phyloP scores from a whole-genome alignment of 2,888 invertebrate genomes.

The Stenolophus ochropezus region DNA sequence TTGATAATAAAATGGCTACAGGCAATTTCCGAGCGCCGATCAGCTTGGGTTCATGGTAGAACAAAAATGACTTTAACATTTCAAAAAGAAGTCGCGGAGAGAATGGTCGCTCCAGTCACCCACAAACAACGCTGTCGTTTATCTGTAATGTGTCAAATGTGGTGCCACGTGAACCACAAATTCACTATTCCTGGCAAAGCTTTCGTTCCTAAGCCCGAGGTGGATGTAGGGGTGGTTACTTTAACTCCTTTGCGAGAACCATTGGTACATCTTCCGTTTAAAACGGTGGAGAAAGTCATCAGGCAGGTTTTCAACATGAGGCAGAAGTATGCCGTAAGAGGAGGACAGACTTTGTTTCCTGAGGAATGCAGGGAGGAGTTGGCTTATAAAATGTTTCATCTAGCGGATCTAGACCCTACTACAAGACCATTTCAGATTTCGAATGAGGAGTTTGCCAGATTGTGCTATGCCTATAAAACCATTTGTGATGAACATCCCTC shows the following conservation, averaged over 20 bases:
- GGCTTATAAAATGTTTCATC: slow-evolving; percentile 78
- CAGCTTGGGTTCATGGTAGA: slow-evolving; percentile 89
- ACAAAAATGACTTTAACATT: slow-evolving; percentile 95
- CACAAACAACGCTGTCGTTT: slow-evolving; percentile 87
- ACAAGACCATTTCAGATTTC: slow-evolving; percentile 84
- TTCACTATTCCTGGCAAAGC: slow-evolving; percentile 92
- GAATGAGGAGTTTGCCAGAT: slow-evolving; percentile 84
- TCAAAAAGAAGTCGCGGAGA: slow-evolving; percentile 97
- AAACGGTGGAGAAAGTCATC: slow-evolving; percentile 91
- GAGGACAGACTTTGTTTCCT: slow-evolving; percentile 86
- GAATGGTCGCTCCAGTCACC: slow-evolving; percentile 86
- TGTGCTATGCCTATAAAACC: slow-evolving; percentile 86
- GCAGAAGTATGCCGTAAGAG: slow-evolving; percentile 86
- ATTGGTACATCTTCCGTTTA: slow-evolving; percentile 83
- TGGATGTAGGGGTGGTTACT: slow-evolving; percentile 96
- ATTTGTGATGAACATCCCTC: slow-evolving; percentile 82
- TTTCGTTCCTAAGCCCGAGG: slow-evolving; percentile 96
- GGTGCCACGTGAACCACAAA: slow-evolving; percentile 87
- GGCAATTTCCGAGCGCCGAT: slow-evolving; percentile 83
- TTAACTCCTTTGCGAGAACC: slow-evolving; percentile 88
- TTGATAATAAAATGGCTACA: slow-evolving; percentile 92
- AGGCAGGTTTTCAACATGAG: slow-evolving; percentile 91
- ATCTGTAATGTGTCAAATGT: slow-evolving; percentile 96
- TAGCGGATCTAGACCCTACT: slow-evolving; percentile 83
- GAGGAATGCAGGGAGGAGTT: slow-evolving; percentile 79